Percentiles rank a stretch among this genome's conserved stretches.
These are phyloP conservation scores for Spodoptera frugiperda DNA, from an alignment of 1,140 invertebrate genomes.

Conservation along the genomic window DNA sequence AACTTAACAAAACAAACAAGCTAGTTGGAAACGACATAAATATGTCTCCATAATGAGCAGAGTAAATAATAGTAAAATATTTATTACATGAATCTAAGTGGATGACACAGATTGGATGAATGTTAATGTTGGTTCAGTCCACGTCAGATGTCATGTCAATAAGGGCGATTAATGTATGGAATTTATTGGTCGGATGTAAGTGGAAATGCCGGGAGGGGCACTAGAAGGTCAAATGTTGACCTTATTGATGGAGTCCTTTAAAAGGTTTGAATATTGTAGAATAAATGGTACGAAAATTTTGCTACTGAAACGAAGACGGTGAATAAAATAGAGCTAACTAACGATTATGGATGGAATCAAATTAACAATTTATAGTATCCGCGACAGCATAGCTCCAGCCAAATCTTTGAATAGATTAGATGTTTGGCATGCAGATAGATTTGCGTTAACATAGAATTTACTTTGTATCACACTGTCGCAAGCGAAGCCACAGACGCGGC, in stretches of 20 bases:
- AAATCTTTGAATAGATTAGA: too few relatives aligned
- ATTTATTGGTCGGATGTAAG: slow-evolving; percentile 20
- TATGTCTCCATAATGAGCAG: too few relatives aligned
- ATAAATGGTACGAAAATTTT: not conserved
- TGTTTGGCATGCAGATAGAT: not conserved
- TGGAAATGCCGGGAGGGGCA: slow-evolving; percentile 15
- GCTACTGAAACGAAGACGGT: not conserved
- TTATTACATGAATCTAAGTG: too few relatives aligned
- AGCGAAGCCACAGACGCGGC: not conserved
- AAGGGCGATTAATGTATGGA: slow-evolving; percentile 3
- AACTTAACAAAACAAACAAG: too few relatives aligned
- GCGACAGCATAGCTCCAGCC: too few relatives aligned
- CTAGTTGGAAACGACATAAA: too few relatives aligned
- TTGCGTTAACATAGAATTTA: not conserved
- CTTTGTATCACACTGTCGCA: not conserved
- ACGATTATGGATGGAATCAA: not conserved
- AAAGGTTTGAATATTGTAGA: slow-evolving; percentile 1
- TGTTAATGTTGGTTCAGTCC: not conserved
- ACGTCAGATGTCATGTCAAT: not conserved
- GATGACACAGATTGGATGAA: not conserved
- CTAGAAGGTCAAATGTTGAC: slow-evolving; percentile 15
- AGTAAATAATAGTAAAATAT: too few relatives aligned
- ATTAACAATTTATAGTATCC: too few relatives aligned
- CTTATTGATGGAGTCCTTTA: slow-evolving; percentile 18
- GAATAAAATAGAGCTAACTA: not conserved